Percentiles rank a stretch among this genome's conserved stretches.
phyloP scores from a whole-genome alignment of 2,113 vertebrate genomes.

The Corapipo altera region DNA sequence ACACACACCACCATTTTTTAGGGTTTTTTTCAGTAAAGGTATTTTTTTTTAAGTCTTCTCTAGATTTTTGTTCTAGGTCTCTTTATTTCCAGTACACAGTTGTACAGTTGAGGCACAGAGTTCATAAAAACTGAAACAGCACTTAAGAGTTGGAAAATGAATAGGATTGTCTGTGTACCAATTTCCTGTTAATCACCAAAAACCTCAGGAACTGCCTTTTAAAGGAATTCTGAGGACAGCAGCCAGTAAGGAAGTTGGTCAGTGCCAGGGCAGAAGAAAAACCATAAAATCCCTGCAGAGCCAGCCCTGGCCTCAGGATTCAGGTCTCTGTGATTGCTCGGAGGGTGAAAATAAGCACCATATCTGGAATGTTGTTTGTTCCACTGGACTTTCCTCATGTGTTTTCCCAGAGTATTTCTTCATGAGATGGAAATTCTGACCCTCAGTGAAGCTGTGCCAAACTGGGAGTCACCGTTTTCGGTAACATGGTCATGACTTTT shows the following conservation, averaged over 20 bases:
- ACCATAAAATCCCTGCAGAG: not conserved
- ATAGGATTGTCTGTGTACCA: not conserved
- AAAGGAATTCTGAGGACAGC: constrained; percentile 44
- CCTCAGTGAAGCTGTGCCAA: constrained; percentile 33
- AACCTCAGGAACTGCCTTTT: constrained; percentile 22
- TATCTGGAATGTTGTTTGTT: constrained; percentile 24
- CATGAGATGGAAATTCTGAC: constrained; percentile 50
- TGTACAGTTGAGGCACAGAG: not conserved
- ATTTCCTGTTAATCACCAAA: constrained; percentile 46
- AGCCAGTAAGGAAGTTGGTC: constrained; percentile 42
- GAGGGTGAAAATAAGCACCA: constrained; percentile 23
- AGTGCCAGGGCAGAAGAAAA: constrained; percentile 1
- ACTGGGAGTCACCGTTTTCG: constrained; percentile 33
- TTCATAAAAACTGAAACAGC: constrained; percentile 14
- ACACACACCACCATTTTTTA: not conserved
- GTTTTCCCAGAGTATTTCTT: constrained; percentile 52
- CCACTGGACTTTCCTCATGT: constrained; percentile 38
- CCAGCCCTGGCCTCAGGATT: not conserved
- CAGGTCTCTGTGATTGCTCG: not conserved
- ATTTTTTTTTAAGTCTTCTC: not conserved
- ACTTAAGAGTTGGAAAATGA: not conserved
- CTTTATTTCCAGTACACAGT: not conserved
- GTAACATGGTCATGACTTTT: constrained; percentile 5
- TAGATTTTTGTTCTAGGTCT: not conserved
- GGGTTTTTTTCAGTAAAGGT: not conserved